Evolutionary conservation across 2,797 vertebrate genomes (phyloP).

Genomic region (Chiroxiphia lanceolata): DNA sequence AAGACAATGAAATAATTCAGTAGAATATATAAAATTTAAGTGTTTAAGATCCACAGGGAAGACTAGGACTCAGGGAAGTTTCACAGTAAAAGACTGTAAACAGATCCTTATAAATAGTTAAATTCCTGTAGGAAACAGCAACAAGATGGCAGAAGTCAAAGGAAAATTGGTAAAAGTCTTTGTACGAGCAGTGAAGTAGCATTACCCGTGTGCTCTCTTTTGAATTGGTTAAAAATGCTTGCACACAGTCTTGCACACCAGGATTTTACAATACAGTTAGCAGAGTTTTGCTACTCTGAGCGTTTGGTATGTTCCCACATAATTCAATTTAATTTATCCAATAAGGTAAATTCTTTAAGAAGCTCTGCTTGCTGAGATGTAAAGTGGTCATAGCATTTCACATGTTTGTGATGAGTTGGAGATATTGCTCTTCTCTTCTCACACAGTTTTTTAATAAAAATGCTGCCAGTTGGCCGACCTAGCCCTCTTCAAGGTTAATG

Average conservation of each 20-base stretch:
- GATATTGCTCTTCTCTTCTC: neutral
- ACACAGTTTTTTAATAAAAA: constrained; percentile 31
- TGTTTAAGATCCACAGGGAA: neutral
- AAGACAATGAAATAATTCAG: neutral
- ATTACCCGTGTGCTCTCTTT: neutral
- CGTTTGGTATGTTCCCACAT: neutral
- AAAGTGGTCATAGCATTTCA: neutral
- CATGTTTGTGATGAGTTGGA: neutral
- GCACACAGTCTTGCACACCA: neutral
- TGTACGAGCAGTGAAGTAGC: neutral
- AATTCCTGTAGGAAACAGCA: neutral
- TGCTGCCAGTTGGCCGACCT: constrained; percentile 1
- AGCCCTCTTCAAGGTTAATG: constrained; percentile 42
- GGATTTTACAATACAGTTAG: neutral
- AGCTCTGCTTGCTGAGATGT: neutral
- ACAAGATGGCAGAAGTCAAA: neutral
- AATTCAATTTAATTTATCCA: neutral
- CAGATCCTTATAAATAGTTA: neutral
- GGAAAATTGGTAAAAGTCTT: neutral
- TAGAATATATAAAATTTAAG: neutral
- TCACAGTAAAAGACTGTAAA: neutral
- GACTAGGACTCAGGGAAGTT: neutral
- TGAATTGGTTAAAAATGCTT: neutral
- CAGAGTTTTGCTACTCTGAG: neutral
- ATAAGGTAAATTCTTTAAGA: neutral